phyloP scores from a whole-genome alignment of 2,888 invertebrate species.

The Volucella bombylans region DNA sequence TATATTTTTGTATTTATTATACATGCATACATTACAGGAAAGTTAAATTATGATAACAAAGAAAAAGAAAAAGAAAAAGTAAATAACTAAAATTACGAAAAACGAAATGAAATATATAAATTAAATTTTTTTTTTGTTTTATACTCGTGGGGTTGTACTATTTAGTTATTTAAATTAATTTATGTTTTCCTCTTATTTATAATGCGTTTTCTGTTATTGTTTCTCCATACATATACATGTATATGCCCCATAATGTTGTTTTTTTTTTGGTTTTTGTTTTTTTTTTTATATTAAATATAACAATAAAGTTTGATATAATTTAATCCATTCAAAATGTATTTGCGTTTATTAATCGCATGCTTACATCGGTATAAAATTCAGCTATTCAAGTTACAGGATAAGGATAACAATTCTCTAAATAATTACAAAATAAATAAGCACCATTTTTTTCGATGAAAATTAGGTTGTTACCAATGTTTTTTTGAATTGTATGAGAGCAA shows the following conservation, averaged over 20 bases:
- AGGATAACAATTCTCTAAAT: slow-evolving; percentile 8
- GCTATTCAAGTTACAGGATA: slow-evolving; percentile 44
- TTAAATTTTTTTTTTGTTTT: slow-evolving; percentile 57
- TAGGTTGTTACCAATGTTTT: neutral
- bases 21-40: slow-evolving; percentile 33
- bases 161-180: slow-evolving; percentile 46
- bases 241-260: slow-evolving; percentile 46
- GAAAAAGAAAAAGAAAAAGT: slow-evolving; percentile 12
- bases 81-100: slow-evolving; percentile 12
- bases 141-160: slow-evolving; percentile 71
- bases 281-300: slow-evolving; percentile 24
- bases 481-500: no score
- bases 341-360: slow-evolving; percentile 72
- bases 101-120: slow-evolving; percentile 31
- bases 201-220: slow-evolving; percentile 38
- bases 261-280: slow-evolving; percentile 17
- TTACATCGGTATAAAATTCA: slow-evolving; percentile 35
- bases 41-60: slow-evolving; percentile 51
- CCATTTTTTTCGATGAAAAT: slow-evolving; percentile 24
- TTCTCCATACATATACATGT: slow-evolving; percentile 24
- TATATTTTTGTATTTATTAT: slow-evolving; percentile 74
- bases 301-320: slow-evolving; percentile 56
- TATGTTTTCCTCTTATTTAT: slow-evolving; percentile 33
- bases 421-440: neutral
- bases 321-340: slow-evolving; percentile 41